These are phyloP conservation scores for Champsocephalus esox DNA, from an alignment of 2,797 vertebrate genomes.

Conservation along the genomic window DNA sequence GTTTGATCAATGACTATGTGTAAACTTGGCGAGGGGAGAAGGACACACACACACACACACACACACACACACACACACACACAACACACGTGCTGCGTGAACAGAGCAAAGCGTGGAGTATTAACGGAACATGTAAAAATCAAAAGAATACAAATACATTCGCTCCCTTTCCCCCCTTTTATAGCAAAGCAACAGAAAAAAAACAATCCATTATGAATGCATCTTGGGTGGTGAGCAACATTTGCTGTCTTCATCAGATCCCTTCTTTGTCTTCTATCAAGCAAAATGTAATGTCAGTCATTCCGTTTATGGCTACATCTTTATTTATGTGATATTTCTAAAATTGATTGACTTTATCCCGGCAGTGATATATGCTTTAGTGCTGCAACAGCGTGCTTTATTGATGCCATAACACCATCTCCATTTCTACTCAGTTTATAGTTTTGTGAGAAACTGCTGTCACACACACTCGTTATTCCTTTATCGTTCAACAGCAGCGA, in stretches of 20 bases:
- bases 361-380: constrained; percentile 76
- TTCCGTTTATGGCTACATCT: constrained; percentile 74
- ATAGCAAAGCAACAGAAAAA: constrained; percentile 1
- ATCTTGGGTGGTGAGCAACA: constrained; percentile 35
- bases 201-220: constrained; percentile 39
- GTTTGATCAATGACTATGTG: constrained; percentile 73
- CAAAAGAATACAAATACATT: constrained; percentile 1
- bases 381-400: constrained; percentile 75
- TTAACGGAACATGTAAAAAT: constrained; percentile 11
- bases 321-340: constrained; percentile 78
- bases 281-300: constrained; percentile 69
- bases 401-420: constrained; percentile 74
- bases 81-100: background rate
- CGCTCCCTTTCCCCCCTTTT: background rate
- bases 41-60: constrained; percentile 26
- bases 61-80: background rate
- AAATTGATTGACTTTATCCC: constrained; percentile 73
- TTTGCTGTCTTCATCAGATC: constrained; percentile 67
- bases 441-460: constrained; percentile 68
- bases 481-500: constrained; percentile 44
- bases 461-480: constrained; percentile 55
- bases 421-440: constrained; percentile 74
- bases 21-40: constrained; percentile 56
- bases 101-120: constrained; percentile 13
- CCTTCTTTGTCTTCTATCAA: constrained; percentile 61